Percentiles rank a stretch among this genome's conserved stretches.
phyloP scores from a whole-genome alignment of 2,888 invertebrate species.

The Caenorhabditis sp. region DNA sequence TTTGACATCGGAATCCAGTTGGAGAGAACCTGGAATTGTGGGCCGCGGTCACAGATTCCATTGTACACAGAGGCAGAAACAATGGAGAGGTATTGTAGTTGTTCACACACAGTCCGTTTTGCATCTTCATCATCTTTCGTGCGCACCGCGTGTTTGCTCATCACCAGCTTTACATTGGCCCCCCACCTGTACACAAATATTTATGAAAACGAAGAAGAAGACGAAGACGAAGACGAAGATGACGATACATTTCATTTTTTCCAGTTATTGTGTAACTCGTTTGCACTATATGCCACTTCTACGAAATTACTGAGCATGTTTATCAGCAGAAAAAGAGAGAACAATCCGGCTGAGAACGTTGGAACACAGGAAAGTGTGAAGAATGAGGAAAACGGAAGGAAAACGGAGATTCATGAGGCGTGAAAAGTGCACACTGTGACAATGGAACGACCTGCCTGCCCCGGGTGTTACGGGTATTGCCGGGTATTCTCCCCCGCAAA shows the following conservation, averaged over 20 bases:
- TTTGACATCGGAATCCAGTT: too few species aligned
- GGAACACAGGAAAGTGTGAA: not conserved
- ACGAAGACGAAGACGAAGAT: not conserved
- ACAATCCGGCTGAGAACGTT: too few species aligned
- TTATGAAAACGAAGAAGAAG: conserved; percentile 18
- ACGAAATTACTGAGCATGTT: too few species aligned
- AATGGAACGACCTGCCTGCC: too few species aligned
- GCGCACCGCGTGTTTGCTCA: conserved; percentile 47
- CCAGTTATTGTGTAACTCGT: too few species aligned
- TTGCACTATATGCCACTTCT: too few species aligned
- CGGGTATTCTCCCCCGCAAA: too few species aligned
- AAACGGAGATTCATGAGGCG: conserved; percentile 15
- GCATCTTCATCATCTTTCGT: conserved; percentile 46
- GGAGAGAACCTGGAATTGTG: too few species aligned
- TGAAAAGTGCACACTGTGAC: conserved; percentile 22
- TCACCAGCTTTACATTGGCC: conserved; percentile 45
- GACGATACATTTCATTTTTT: not conserved
- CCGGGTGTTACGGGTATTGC: too few species aligned
- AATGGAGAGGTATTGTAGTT: conserved; percentile 51
- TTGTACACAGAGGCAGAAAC: conserved; percentile 24
- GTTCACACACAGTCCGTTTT: conserved; percentile 51
- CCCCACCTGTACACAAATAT: conserved; percentile 35
- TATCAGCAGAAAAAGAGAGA: too few species aligned
- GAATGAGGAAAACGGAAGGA: not conserved
- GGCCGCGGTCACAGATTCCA: too few species aligned